Conservation (phyloP, 2,888 invertebrate species). For the Elgonia sp. region DNA sequence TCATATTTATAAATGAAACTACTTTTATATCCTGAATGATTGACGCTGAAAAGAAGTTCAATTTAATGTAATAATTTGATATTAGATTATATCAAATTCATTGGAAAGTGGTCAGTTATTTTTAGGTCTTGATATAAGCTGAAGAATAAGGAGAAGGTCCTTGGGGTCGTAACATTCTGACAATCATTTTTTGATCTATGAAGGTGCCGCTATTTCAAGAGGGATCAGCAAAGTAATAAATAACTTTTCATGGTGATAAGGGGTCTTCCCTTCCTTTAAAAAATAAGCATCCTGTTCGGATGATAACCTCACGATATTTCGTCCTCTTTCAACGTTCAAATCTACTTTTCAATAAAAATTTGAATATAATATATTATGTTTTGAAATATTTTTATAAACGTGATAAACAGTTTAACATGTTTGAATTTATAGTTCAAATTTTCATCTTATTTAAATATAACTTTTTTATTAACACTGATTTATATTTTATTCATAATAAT, state of each 20-base stretch:
- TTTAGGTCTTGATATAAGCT: slow-evolving; percentile 23
- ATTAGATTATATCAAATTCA: slow-evolving; percentile 23
- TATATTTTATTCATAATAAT: too few relatives aligned
- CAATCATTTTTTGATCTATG: slow-evolving; percentile 48
- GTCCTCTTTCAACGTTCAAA: slow-evolving; percentile 8
- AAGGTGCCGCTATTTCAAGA: slow-evolving; percentile 34
- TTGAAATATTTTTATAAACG: too few relatives aligned
- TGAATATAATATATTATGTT: background rate
- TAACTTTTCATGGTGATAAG: slow-evolving; percentile 44
- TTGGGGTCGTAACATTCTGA: slow-evolving; percentile 8
- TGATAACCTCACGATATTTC: slow-evolving; percentile 18
- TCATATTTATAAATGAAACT: background rate
- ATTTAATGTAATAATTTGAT: slow-evolving; percentile 15
- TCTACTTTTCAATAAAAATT: slow-evolving; percentile 6
- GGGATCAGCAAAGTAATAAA: slow-evolving; percentile 46
- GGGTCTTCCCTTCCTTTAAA: slow-evolving; percentile 14
- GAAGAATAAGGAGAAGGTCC: slow-evolving; percentile 24
- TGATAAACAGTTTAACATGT: too few relatives aligned
- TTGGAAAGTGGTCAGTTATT: slow-evolving; percentile 30
- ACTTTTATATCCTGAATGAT: background rate
- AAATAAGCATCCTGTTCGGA: slow-evolving; percentile 38
- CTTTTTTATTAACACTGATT: too few relatives aligned
- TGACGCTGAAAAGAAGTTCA: background rate
- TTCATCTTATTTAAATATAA: too few relatives aligned
- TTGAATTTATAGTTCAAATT: too few relatives aligned